A percentile compares a stretch with the other conserved stretches of the same genome.
phyloP scores from a whole-genome alignment of 1,140 invertebrate genomes.

The Aethina tumida region DNA sequence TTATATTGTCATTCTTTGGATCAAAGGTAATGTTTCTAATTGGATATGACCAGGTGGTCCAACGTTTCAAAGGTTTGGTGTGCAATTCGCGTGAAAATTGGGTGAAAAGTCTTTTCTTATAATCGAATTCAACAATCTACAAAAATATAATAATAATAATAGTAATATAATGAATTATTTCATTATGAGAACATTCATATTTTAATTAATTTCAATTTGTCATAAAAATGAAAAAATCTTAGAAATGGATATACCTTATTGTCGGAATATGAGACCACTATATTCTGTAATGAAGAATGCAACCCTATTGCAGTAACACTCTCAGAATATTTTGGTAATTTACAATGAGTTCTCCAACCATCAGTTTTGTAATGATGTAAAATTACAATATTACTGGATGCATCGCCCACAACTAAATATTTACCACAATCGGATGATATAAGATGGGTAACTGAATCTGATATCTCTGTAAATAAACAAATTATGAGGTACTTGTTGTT shows the following conservation, averaged over 20 bases:
- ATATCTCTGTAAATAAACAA: slow-evolving; percentile 38
- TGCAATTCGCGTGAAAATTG: slow-evolving; percentile 44
- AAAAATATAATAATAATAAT: slow-evolving; percentile 23
- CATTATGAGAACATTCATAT: too few species aligned
- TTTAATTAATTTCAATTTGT: neutral
- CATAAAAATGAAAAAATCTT: slow-evolving; percentile 8
- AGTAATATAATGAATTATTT: too few species aligned
- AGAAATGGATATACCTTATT: slow-evolving; percentile 46
- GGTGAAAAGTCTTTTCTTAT: slow-evolving; percentile 44
- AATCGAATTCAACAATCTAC: slow-evolving; percentile 59
- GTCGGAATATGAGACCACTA: slow-evolving; percentile 61
- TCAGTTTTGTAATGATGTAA: slow-evolving; percentile 40
- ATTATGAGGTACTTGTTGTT: slow-evolving; percentile 1
- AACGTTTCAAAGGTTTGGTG: slow-evolving; percentile 38
- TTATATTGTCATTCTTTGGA: slow-evolving; percentile 43
- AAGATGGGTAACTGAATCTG: slow-evolving; percentile 41
- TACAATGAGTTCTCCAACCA: slow-evolving; percentile 39
- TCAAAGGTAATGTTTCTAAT: slow-evolving; percentile 49
- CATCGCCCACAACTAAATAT: slow-evolving; percentile 53
- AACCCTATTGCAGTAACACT: slow-evolving; percentile 55
- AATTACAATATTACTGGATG: slow-evolving; percentile 46
- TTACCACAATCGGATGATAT: slow-evolving; percentile 44
- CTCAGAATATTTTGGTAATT: slow-evolving; percentile 54
- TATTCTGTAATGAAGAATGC: slow-evolving; percentile 40
- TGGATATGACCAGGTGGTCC: slow-evolving; percentile 38